A percentile compares a stretch with the other conserved stretches of the same genome.
phyloP scores from a whole-genome alignment of 1,140 invertebrate genomes.

The Drosophila erecta region DNA sequence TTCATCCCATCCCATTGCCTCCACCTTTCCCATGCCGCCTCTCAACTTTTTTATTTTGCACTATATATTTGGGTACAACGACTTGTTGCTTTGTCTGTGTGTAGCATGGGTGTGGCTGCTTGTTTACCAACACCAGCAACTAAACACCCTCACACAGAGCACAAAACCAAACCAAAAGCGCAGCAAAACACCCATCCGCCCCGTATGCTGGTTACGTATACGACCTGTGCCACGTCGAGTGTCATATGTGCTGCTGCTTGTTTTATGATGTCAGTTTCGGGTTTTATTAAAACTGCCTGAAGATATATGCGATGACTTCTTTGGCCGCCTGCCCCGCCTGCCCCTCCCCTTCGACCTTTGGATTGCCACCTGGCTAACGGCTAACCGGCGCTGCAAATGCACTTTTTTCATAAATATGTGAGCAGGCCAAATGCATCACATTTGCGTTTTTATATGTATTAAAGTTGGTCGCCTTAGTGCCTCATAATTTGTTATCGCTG shows the following conservation, averaged over 20 bases:
- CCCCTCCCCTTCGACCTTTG: background rate
- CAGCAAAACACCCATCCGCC: background rate
- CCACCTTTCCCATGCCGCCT: background rate
- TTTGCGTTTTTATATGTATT: slow-evolving; percentile 41
- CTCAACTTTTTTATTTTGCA: slow-evolving; percentile 25
- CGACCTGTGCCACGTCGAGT: slow-evolving; percentile 66
- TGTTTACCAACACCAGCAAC: slow-evolving; percentile 40
- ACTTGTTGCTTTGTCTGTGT: slow-evolving; percentile 77
- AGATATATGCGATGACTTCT: slow-evolving; percentile 61
- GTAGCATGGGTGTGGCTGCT: slow-evolving; percentile 68
- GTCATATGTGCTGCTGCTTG: slow-evolving; percentile 71
- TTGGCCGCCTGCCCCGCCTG: slow-evolving; percentile 1
- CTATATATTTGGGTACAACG: slow-evolving; percentile 81
- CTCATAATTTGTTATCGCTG: background rate
- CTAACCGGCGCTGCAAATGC: slow-evolving; percentile 63
- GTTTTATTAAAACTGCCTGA: slow-evolving; percentile 80
- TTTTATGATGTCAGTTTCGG: slow-evolving; percentile 83
- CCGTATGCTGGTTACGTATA: slow-evolving; percentile 59
- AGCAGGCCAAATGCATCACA: slow-evolving; percentile 74
- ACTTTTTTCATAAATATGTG: slow-evolving; percentile 76
- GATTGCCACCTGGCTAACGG: slow-evolving; percentile 56
- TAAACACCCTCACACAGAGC: background rate
- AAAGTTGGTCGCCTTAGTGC: slow-evolving; percentile 24
- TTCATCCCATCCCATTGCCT: background rate
- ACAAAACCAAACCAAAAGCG: too few relatives aligned